A percentile compares a stretch with the other conserved stretches of the same genome.
Evolutionary conservation across 2,888 invertebrate species (phyloP).

Genomic region (Heteromurus nitidus): DNA sequence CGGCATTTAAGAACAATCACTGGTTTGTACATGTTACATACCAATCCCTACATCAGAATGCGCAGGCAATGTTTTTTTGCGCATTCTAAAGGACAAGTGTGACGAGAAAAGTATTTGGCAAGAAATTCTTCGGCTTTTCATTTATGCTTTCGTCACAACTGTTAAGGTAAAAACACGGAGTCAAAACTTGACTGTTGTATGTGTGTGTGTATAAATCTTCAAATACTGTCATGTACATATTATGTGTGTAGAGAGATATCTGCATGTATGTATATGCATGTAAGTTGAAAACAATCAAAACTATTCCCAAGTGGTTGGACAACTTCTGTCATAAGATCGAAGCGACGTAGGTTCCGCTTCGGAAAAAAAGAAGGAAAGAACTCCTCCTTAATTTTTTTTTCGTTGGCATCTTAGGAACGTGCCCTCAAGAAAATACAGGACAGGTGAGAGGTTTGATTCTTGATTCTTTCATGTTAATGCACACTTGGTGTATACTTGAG

Average conservation of each 20-base stretch:
- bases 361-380: constrained; percentile 54
- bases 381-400: constrained; percentile 67
- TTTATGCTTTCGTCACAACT: too few relatives aligned
- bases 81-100: not conserved
- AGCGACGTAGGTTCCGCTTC: constrained; percentile 56
- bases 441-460: constrained; percentile 66
- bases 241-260: too few relatives aligned
- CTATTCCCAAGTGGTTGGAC: constrained; percentile 66
- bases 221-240: too few relatives aligned
- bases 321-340: constrained; percentile 51
- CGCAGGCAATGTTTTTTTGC: too few relatives aligned
- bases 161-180: too few relatives aligned
- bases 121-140: constrained; percentile 10
- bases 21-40: too few relatives aligned
- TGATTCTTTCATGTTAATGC: constrained; percentile 1
- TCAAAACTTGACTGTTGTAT: too few relatives aligned
- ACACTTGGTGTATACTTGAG: not conserved
- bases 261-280: too few relatives aligned
- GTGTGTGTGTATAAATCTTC: too few relatives aligned
- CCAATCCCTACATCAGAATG: too few relatives aligned
- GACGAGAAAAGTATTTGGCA: constrained; percentile 21
- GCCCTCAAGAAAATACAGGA: constrained; percentile 71
- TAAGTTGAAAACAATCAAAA: constrained; percentile 26
- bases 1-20: too few relatives aligned
- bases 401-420: constrained; percentile 71